Evolutionary conservation across 2,113 vertebrate species (phyloP).

Genomic region (Pollimyrus isidori): DNA sequence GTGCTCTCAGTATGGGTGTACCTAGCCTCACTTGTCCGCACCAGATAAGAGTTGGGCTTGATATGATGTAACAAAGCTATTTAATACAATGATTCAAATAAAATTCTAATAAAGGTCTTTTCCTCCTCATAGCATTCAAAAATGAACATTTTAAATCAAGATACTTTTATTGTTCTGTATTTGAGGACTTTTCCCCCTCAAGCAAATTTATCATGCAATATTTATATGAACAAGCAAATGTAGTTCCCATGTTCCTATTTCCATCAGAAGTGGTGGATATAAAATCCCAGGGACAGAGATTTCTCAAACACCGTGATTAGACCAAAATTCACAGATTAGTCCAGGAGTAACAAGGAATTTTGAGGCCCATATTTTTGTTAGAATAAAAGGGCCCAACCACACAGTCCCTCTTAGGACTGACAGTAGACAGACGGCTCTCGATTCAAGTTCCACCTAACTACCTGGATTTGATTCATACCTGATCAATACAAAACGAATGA

Average conservation of each 20-base stretch:
- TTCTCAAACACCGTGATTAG: not conserved
- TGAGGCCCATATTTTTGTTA: not conserved
- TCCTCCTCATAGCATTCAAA: not conserved
- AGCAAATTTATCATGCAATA: not conserved
- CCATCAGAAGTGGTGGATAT: not conserved
- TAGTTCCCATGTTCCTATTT: slow-evolving; percentile 1
- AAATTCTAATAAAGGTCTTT: not conserved
- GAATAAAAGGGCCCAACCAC: not conserved
- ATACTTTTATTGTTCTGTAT: not conserved
- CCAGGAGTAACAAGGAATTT: not conserved
- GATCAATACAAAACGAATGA: not conserved
- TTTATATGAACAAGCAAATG: not conserved
- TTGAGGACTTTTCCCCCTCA: not conserved
- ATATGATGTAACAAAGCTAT: not conserved
- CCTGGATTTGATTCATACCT: not conserved
- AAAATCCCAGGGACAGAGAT: not conserved
- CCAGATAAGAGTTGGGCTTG: slow-evolving; percentile 40
- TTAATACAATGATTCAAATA: not conserved
- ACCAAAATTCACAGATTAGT: not conserved
- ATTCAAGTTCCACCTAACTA: not conserved
- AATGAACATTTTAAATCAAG: not conserved
- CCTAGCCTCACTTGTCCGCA: slow-evolving; percentile 79
- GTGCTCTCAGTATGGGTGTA: slow-evolving; percentile 93
- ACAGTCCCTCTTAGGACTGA: not conserved
- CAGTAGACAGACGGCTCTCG: not conserved